Conservation (phyloP, 2,888 invertebrate species). For the Gryllus longicercus region DNA sequence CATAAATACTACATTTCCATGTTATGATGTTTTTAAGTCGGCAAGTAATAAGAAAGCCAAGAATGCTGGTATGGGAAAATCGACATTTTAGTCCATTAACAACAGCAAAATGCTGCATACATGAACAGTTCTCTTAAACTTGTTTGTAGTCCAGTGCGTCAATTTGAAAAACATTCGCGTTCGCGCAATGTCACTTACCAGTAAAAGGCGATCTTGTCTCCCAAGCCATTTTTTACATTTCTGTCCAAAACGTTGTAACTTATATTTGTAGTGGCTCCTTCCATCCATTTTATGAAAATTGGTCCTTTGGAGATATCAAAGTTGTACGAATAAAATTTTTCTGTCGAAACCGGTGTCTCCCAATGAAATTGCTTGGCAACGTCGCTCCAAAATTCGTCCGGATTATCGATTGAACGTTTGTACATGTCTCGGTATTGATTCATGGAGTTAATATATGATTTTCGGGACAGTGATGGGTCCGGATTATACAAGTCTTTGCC, state of each 20-base stretch:
- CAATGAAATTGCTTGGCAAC: slow-evolving; percentile 92
- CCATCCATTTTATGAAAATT: slow-evolving; percentile 91
- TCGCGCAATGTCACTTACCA: slow-evolving; percentile 65
- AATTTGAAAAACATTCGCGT: no score
- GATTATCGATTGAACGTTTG: slow-evolving; percentile 79
- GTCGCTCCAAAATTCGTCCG: slow-evolving; percentile 88
- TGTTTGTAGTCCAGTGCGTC: no score
- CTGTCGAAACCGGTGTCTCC: slow-evolving; percentile 71
- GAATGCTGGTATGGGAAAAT: no score
- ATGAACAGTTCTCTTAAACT: no score
- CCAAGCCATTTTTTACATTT: slow-evolving; percentile 82
- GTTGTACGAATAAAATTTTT: slow-evolving; percentile 83
- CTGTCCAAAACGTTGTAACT: slow-evolving; percentile 93
- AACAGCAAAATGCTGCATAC: no score
- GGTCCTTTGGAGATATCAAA: slow-evolving; percentile 86
- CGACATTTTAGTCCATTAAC: no score
- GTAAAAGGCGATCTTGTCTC: slow-evolving; percentile 88
- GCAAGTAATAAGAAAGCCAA: no score
- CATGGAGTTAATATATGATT: slow-evolving; percentile 65
- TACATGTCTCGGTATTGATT: slow-evolving; percentile 80
- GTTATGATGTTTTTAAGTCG: no score
- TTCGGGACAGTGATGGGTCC: slow-evolving; percentile 54
- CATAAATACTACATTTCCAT: no score
- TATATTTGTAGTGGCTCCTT: slow-evolving; percentile 90
- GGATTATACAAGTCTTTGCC: slow-evolving; percentile 54